phyloP scores from a whole-genome alignment of 2,888 invertebrate species.

The Exocentrus adspersus region DNA sequence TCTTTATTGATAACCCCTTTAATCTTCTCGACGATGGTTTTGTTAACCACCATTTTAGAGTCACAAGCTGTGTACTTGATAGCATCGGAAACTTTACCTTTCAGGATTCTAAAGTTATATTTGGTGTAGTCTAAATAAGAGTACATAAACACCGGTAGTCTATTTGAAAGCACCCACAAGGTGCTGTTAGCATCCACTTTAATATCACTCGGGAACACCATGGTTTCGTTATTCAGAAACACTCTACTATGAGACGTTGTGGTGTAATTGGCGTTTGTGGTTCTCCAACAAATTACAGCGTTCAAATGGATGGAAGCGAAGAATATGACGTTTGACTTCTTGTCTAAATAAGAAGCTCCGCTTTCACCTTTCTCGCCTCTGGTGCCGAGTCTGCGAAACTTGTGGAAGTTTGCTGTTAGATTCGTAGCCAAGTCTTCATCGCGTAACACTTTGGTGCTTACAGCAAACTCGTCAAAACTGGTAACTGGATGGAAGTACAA shows the following conservation, averaged over 20 bases:
- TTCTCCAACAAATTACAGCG: conserved; percentile 82
- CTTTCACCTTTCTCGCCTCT: conserved; percentile 80
- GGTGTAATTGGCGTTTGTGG: conserved; percentile 73
- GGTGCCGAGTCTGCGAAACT: conserved; percentile 75
- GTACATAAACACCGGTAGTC: conserved; percentile 77
- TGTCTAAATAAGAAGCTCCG: conserved; percentile 77
- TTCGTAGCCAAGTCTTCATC: conserved; percentile 65
- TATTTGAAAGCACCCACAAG: conserved; percentile 80
- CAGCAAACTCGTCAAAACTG: conserved; percentile 80
- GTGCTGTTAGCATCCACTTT: conserved; percentile 78
- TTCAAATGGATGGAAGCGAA: conserved; percentile 80
- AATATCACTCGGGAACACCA: conserved; percentile 80
- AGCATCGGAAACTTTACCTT: conserved; percentile 74
- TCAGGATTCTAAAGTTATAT: conserved; percentile 77
- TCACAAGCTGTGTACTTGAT: conserved; percentile 79
- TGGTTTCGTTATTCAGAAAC: conserved; percentile 75
- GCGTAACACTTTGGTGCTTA: conserved; percentile 74
- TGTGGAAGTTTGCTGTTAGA: conserved; percentile 68
- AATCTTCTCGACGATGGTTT: conserved; percentile 6
- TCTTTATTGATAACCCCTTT: neutral
- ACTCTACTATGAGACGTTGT: conserved; percentile 78
- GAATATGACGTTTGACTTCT: conserved; percentile 76
- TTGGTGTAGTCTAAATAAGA: conserved; percentile 70
- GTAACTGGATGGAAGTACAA: conserved; percentile 84
- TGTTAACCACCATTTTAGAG: conserved; percentile 60